Evolutionary conservation across 2,113 vertebrate genomes (phyloP), one percentile per base, ranked within the genome.

Genomic region (Apteryx owenii): DNA sequence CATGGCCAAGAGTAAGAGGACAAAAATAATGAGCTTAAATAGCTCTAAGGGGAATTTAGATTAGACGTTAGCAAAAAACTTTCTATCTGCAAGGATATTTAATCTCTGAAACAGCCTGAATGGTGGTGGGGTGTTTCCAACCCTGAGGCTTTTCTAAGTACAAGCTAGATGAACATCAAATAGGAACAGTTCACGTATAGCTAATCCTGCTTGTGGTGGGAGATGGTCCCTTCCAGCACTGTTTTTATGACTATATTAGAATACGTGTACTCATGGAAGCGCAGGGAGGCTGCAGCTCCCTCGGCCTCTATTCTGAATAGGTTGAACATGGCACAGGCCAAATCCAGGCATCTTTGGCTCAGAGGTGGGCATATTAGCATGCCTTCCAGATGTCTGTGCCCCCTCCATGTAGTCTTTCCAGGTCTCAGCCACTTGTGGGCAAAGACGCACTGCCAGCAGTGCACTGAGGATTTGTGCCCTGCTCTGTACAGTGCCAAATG

Each of bases 11-110:
- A 54, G 54, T 71, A 64, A 60, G 12, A 80, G 20, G 70, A 72
- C 29, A 71, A 83, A 96, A 95, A 89, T 65, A 92, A 82, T 53
- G 42, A n/a, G 9, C 18, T 75, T 91, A 85, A 87, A 80, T 87
- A 61, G 20, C 33, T 91, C 2, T 33, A 80, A 85, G 36, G 20
- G 33, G 29, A 85, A 31, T 66, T 85, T 83, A 71, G 58, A 93
- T 90, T 82, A 85, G 81, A 80, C 85, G 61, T 11, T 46, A 85
- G 38, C 65, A 80, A 89, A 94, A 94, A 61, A 22, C 42, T 85
- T 91, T 86, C 42, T 82, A 11, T 58, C 60, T 70, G 15, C 18
- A 36, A 61, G 17, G 26, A 21, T 87, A 51, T 64, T 87, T 79
- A 76, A 46, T 66, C 44, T 51, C n/a, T 29, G 18, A 31, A 56